phyloP scores from a whole-genome alignment of 2,888 invertebrate species.

The Carcina quercana region DNA sequence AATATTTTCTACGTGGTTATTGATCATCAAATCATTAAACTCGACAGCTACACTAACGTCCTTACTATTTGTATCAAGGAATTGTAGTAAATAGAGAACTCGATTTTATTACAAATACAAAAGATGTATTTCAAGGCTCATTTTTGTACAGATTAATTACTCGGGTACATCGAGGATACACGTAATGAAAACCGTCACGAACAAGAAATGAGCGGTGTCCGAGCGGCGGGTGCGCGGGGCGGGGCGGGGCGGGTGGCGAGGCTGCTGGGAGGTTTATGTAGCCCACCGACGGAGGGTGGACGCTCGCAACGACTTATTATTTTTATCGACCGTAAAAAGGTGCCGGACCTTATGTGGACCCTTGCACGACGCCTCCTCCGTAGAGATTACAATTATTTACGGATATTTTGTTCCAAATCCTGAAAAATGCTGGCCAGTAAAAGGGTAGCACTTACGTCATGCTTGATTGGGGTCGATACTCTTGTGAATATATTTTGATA shows the following conservation, averaged over 20 bases:
- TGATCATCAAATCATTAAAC: no score
- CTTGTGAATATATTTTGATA: no score
- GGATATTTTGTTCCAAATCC: slow-evolving; percentile 61
- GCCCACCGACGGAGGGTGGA: slow-evolving; percentile 22
- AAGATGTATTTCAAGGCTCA: no score
- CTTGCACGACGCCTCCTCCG: slow-evolving; percentile 49
- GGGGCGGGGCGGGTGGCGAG: slow-evolving; percentile 11
- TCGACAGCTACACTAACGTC: no score
- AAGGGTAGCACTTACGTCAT: slow-evolving; percentile 43
- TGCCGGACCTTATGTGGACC: slow-evolving; percentile 55
- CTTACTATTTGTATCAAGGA: no score
- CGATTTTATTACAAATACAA: no score
- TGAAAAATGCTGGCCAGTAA: slow-evolving; percentile 50
- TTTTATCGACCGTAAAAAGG: slow-evolving; percentile 71
- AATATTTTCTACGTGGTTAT: no score
- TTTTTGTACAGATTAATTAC: slow-evolving; percentile 18
- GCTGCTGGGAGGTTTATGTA: no score
- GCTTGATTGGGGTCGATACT: slow-evolving; percentile 26
- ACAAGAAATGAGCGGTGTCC: slow-evolving; percentile 73
- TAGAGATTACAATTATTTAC: slow-evolving; percentile 63
- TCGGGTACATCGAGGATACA: slow-evolving; percentile 7
- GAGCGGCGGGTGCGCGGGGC: slow-evolving; percentile 29
- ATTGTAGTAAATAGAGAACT: background rate
- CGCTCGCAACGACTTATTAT: slow-evolving; percentile 54
- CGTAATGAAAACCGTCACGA: slow-evolving; percentile 33